Evolutionary conservation across 2,113 vertebrate genomes (phyloP).

Genomic region (Colius striatus): DNA sequence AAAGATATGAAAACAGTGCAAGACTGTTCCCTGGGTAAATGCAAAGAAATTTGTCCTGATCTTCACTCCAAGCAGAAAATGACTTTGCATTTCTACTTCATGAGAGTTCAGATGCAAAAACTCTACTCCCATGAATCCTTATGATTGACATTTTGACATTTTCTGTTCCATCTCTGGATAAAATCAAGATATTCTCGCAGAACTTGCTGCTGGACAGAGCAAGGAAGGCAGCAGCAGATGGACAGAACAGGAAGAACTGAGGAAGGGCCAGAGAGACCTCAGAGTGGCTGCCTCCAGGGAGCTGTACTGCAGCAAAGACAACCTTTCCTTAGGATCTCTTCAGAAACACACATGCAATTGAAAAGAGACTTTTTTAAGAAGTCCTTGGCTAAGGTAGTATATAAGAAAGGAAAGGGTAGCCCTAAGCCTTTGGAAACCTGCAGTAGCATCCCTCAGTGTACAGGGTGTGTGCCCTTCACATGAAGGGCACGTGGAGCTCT

Average conservation of each 20-base stretch:
- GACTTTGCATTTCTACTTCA: neutral
- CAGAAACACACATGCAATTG: neutral
- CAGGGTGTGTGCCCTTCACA: neutral
- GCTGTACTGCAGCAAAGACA: accelerated
- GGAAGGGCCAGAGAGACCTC: neutral
- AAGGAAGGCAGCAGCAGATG: neutral
- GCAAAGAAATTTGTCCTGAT: neutral
- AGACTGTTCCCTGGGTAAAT: neutral
- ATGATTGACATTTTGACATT: neutral
- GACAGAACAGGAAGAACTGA: accelerated
- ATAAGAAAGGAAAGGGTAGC: neutral
- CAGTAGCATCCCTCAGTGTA: neutral
- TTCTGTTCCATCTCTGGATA: neutral
- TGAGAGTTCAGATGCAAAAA: neutral
- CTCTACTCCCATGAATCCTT: neutral
- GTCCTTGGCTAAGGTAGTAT: neutral
- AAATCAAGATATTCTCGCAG: neutral
- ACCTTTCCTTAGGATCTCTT: neutral
- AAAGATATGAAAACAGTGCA: neutral
- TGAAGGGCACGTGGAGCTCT: neutral
- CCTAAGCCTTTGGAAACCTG: neutral
- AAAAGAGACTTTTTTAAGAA: neutral
- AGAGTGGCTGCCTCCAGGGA: neutral
- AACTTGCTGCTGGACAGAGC: neutral
- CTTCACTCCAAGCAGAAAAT: neutral